These are phyloP conservation scores for Protonibea diacanthus DNA, from an alignment of 2,797 vertebrate genomes.

Conservation along the genomic window DNA sequence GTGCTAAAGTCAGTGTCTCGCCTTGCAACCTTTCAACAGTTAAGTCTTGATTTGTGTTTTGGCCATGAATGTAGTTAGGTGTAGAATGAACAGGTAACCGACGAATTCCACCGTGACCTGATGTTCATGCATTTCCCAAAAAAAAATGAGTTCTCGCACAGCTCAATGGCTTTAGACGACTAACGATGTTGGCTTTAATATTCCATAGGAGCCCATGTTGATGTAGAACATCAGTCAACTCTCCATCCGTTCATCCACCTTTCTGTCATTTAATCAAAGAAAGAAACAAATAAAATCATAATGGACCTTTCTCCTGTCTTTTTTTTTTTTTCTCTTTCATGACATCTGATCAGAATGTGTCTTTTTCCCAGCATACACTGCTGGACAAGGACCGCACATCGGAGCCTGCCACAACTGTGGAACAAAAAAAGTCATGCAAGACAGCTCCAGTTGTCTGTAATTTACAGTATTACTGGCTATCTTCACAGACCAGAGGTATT, in stretches of 20 bases:
- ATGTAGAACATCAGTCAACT: constrained; percentile 47
- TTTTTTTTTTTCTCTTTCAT: not conserved
- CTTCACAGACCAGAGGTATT: not conserved
- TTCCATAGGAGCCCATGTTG: constrained; percentile 54
- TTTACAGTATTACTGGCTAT: not conserved
- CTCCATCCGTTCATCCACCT: constrained; percentile 63
- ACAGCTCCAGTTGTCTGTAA: not conserved
- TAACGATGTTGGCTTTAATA: constrained; percentile 48
- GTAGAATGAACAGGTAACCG: constrained; percentile 37
- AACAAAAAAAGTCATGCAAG: not conserved
- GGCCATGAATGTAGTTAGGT: constrained; percentile 62
- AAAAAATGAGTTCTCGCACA: constrained; percentile 27
- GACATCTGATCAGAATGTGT: not conserved
- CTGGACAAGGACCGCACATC: not conserved
- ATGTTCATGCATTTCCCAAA: constrained; percentile 51
- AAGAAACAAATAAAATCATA: constrained; percentile 74
- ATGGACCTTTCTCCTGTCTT: constrained; percentile 50
- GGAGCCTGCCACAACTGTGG: not conserved
- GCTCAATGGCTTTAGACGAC: constrained; percentile 52
- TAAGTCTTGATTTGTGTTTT: constrained; percentile 84
- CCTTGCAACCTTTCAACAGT: constrained; percentile 86
- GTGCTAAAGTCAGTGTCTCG: constrained; percentile 90
- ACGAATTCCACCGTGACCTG: constrained; percentile 34
- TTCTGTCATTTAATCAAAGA: constrained; percentile 70
- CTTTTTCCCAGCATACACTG: not conserved